These are phyloP conservation scores for Acronicta psi DNA, from an alignment of 2,888 invertebrate genomes.

Conservation along the genomic window DNA sequence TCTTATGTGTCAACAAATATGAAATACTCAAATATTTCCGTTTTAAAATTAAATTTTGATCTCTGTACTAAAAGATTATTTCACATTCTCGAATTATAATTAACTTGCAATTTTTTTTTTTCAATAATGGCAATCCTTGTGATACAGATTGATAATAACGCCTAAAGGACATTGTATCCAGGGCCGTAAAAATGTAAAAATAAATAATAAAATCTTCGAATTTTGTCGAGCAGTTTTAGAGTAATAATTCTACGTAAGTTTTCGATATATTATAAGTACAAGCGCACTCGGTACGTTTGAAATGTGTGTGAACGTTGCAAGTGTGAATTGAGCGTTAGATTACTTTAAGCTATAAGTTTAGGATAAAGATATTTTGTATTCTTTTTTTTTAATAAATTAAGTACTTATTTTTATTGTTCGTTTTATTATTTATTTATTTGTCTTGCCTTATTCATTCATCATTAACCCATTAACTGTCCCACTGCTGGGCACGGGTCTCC, in stretches of 20 bases:
- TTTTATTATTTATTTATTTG: constrained; percentile 11
- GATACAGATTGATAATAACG: neutral
- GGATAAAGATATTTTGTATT: constrained; percentile 50
- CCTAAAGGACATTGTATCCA: too few species aligned
- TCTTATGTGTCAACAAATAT: too few species aligned
- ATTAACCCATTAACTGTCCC: too few species aligned
- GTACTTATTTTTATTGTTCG: constrained; percentile 45
- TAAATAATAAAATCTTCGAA: neutral
- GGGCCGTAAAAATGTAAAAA: neutral
- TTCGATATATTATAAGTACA: constrained; percentile 41
- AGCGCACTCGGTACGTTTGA: constrained; percentile 26
- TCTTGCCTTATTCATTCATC: too few species aligned
- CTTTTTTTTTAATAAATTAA: constrained; percentile 56
- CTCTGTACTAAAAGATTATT: too few species aligned
- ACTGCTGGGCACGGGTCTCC: too few species aligned
- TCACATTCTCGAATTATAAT: neutral
- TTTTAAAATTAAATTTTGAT: too few species aligned
- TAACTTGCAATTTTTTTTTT: neutral
- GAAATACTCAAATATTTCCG: too few species aligned
- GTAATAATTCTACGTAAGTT: constrained; percentile 11
- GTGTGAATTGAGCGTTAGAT: constrained; percentile 24
- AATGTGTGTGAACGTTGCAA: constrained; percentile 10
- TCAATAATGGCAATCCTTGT: neutral
- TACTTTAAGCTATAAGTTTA: constrained; percentile 21
- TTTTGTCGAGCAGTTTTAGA: neutral